Conservation (phyloP, 2,888 invertebrate genomes). For the Epinotia nisella region DNA sequence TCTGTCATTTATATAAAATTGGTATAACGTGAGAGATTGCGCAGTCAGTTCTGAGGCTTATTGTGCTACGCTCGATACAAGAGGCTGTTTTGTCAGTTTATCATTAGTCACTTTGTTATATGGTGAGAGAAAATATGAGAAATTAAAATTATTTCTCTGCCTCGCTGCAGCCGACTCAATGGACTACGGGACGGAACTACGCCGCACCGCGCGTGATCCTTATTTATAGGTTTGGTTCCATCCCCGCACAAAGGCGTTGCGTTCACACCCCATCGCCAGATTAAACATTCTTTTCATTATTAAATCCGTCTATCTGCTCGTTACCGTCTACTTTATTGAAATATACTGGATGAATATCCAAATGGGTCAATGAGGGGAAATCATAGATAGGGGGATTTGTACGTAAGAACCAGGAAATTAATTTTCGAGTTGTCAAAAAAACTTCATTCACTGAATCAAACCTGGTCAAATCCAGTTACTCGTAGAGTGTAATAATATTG, state of each 20-base stretch:
- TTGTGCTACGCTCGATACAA: too few species aligned
- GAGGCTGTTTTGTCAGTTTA: too few species aligned
- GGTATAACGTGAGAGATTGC: too few species aligned
- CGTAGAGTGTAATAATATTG: too few species aligned
- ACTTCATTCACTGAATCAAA: too few species aligned
- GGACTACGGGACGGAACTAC: neutral
- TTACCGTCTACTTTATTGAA: neutral
- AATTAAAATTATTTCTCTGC: neutral
- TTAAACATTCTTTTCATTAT: constrained; percentile 32
- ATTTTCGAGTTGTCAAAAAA: too few species aligned
- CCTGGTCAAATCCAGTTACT: too few species aligned
- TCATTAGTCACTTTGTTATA: too few species aligned
- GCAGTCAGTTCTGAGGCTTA: too few species aligned
- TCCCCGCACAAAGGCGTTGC: constrained; percentile 25
- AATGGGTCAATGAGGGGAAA: neutral
- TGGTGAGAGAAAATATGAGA: too few species aligned
- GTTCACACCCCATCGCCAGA: constrained; percentile 24
- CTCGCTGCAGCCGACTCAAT: neutral
- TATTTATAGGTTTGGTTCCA: constrained; percentile 18
- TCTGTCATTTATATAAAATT: too few species aligned
- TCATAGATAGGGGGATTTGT: neutral
- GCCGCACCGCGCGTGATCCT: constrained; percentile 2
- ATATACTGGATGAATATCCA: constrained; percentile 2
- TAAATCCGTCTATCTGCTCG: constrained; percentile 13
- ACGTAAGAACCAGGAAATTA: too few species aligned